Base-by-base conservation (phyloP, 2,113 vertebrate genomes). In the Nothobranchius kuhntae region DNA sequence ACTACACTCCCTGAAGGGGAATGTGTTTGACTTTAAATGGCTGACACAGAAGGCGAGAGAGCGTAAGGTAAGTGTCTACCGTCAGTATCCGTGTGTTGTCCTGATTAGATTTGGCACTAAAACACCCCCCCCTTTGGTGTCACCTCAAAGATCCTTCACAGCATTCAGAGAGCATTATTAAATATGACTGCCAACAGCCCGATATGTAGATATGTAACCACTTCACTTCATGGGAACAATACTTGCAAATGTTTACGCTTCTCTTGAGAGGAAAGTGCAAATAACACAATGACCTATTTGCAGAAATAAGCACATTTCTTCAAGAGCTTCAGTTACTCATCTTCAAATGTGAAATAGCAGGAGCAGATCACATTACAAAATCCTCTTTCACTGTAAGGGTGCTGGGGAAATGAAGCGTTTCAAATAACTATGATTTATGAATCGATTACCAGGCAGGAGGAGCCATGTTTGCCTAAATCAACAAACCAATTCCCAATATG, bases 101-200 rank as follows among this genome's bases (percentile, higher is more conserved):
- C 56, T 81, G 62, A 75, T 85, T 70, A 69, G 51, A 86, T 85
- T 86, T 86, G 84, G 83, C 80, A 90, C 68, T 60, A 74, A 80
- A 70, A 55, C 58, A 13, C n/a, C n/a, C n/a, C n/a, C 47, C 14
- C 38, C 36, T 68, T 53, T 74, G 80, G 77, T 50, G 59, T 80
- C 80, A 85, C 68, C 72, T 77, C 44, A 48, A 63, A 77, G 76
- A 71, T 74, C 68, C 72, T 87, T 79, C 61, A 75, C 46, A 60
- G 68, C 40, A 14, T 53, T 70, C 50, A 61, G n/a, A 57, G 68
- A 79, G 51, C 53, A 73, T 58, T 51, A 76, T 73, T 79, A 70
- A 71, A 68, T 78, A 56, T 53, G 50, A 56, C 62, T 67, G 61
- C 46, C 62, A 53, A 52, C 42, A 61, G 15, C 59, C 47, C 40